A percentile compares a stretch with the other conserved stretches of the same genome.
phyloP scores from a whole-genome alignment of 2,113 vertebrate genomes.

The Cottus gobio region DNA sequence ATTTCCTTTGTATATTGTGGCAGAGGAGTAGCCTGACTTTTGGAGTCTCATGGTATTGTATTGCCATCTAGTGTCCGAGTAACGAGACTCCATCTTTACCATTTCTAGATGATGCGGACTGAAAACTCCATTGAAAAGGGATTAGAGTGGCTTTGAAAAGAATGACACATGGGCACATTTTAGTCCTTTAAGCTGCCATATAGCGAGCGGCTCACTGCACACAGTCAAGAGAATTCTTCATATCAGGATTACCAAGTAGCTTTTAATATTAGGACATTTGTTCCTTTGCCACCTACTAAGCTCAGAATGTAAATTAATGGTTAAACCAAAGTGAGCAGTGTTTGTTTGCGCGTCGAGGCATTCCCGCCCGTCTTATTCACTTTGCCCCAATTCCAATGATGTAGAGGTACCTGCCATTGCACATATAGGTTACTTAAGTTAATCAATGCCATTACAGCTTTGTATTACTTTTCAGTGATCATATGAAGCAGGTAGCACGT shows the following conservation, averaged over 20 bases:
- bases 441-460: not conserved
- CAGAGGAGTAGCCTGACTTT: not conserved
- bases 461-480: constrained; percentile 1
- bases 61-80: constrained; percentile 76
- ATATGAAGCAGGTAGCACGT: not conserved
- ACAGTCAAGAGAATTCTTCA: constrained; percentile 53
- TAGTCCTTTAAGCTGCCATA: constrained; percentile 65
- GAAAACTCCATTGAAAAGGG: constrained; percentile 46
- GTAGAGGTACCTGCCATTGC: constrained; percentile 19
- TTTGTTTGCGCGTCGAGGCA: constrained; percentile 34
- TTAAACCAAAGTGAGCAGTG: constrained; percentile 48
- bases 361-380: constrained; percentile 22
- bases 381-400: constrained; percentile 2
- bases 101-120: constrained; percentile 52
- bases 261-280: constrained; percentile 46
- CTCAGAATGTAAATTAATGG: constrained; percentile 44
- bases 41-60: constrained; percentile 45
- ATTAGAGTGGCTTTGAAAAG: constrained; percentile 58
- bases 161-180: constrained; percentile 66
- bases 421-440: not conserved
- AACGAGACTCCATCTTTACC: constrained; percentile 51
- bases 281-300: constrained; percentile 21
- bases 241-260: constrained; percentile 57
- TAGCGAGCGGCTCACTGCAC: constrained; percentile 52
- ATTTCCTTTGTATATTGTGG: constrained; percentile 5